Base-by-base conservation (phyloP, 2,113 vertebrate genomes). In the Menura novaehollandiae region DNA sequence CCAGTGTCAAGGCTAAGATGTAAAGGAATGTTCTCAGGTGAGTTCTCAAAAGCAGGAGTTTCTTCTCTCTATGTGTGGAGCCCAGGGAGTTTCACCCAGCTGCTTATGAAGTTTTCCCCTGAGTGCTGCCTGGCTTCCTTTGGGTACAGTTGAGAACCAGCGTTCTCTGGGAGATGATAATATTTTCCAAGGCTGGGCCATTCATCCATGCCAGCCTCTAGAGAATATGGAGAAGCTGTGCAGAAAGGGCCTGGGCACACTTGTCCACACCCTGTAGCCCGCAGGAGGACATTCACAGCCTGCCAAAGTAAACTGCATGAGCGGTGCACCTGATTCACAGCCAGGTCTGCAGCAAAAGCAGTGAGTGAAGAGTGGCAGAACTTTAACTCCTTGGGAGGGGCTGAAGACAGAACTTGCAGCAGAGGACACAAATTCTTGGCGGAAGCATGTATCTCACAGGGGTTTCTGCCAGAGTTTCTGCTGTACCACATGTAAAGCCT, bases 271-370 rank as follows among this genome's bases (percentile, higher is more conserved):
- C 95, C 88, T 88, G 66, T 20, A 82, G 83, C 41, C 72, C 33
- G 67, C 21, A 8, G 72, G 12, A 85, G 74, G 60, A 86, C 3
- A 15, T 90, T 91, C 51, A 19, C 43, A 66, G 84, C 46, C 63
- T 94, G 96, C 95, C 94, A 96, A 95, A 83, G 95, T 93, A 94
- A 96, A 91, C 88, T 52, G 32, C 20, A 2, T 26, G 79, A 95
- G 62, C 13, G 0, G 68, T 80, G 8, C 1, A 6, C 58, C 74
- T 91, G 3, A 44, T 75, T 81, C 60, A 53, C 62, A 82, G 74
- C 66, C 96, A 94, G 59, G 52, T 78, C 76, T 49, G 28, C 73
- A 67, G 85, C 56, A 63, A 35, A 60, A 83, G 82, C 74, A 60
- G 27, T 8, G 69, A 91, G 44, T 10, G 71, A 56, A 88, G 71